Evolutionary conservation across 2,888 invertebrate species (phyloP).

Genomic region (Nasonia oneida): DNA sequence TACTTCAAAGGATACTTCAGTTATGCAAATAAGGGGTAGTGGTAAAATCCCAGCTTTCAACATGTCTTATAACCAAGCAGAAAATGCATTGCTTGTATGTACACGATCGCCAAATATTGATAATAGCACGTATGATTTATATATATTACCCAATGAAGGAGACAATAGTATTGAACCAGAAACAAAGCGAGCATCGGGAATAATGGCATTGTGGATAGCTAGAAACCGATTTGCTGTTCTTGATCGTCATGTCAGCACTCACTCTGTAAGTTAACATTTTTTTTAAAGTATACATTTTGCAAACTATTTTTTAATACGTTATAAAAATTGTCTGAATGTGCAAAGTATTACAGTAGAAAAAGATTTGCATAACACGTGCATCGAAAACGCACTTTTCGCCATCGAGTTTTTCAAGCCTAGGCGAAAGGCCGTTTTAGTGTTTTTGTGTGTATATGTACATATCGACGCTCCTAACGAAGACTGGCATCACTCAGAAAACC

Average conservation of each 20-base stretch:
- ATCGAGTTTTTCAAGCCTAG: too few relatives aligned
- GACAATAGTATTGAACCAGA: slow-evolving; percentile 82
- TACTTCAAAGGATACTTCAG: slow-evolving; percentile 93
- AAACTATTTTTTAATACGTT: too few relatives aligned
- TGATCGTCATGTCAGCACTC: slow-evolving; percentile 83
- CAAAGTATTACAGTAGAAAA: too few relatives aligned
- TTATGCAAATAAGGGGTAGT: slow-evolving; percentile 94
- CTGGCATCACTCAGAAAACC: too few relatives aligned
- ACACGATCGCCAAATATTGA: slow-evolving; percentile 91
- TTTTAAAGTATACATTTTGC: neutral
- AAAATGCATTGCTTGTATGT: slow-evolving; percentile 95
- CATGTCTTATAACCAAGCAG: slow-evolving; percentile 98
- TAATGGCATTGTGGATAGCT: slow-evolving; percentile 97
- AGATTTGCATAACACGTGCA: too few relatives aligned
- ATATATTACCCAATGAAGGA: slow-evolving; percentile 90
- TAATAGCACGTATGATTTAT: slow-evolving; percentile 96
- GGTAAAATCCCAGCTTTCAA: slow-evolving; percentile 89
- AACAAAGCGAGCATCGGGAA: slow-evolving; percentile 91
- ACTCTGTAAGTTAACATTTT: slow-evolving; percentile 49
- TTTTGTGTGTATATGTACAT: too few relatives aligned
- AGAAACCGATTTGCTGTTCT: slow-evolving; percentile 98
- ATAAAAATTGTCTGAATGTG: too few relatives aligned
- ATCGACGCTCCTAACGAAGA: too few relatives aligned
- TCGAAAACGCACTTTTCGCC: too few relatives aligned
- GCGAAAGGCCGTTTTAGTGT: too few relatives aligned